Base-by-base conservation (phyloP, 2,113 vertebrate genomes). In the Leucosticte australis region DNA sequence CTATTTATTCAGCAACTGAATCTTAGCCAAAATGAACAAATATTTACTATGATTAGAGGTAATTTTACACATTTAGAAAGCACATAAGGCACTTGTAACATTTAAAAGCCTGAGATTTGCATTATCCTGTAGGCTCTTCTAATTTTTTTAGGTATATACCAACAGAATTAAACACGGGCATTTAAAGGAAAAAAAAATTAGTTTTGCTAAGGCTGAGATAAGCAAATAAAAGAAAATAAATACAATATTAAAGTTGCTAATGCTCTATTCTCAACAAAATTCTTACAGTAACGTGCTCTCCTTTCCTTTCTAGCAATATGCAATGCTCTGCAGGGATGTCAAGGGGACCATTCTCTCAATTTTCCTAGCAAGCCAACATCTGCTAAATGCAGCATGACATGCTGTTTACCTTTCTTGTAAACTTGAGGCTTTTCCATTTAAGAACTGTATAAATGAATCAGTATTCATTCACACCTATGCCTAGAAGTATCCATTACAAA, bases 91-190 rank as follows among this genome's bases (percentile, higher is more conserved):
- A 21, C 19, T 37, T 39, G n/a, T 10, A 68, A 76, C 19, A 10
- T 52, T 35, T 69, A 39, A 89, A 68, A 87, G 37, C 15, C 46
- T 30, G 6, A 88, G 22, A 52, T 55, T 3, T 88, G 24, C 13
- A 27, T 83, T 88, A 56, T 65, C 60, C n/a, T 71, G 22, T 87
- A 91, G 60, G 35, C 27, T 46, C 11, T 67, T 35, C 64, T 41
- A 44, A 18, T 44, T 87, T 75, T 74, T 6, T 49, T 50, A 19
- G 56, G 8, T 31, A 15, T 22, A 31, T 55, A 46, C 3, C 0
- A 0, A n/a, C 11, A 85, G 31, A 90, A 23, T 44, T 80, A 68
- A 79, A 52, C 1, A 1, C 0, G 0, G 27, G 7, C 26, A 39
- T 60, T 84, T 70, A 60, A 8, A 67, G n/a, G 37, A 16, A 59